Evolutionary conservation across 1,140 invertebrate species (phyloP), one percentile per base, ranked within the genome.

Genomic region (Leucophenga varia): DNA sequence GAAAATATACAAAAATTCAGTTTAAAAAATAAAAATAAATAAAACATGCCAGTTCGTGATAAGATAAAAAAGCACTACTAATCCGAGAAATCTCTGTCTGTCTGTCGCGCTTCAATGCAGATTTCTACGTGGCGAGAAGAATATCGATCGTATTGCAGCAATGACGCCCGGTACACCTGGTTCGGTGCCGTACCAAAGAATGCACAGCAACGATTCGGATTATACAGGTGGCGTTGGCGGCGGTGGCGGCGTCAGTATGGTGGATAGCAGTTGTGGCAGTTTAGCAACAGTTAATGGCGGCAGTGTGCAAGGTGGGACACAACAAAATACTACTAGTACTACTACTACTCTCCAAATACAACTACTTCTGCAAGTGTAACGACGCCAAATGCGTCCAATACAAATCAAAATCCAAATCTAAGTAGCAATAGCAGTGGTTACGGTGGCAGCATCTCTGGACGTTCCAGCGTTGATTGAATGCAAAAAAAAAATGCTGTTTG

Each of bases 51-150:
- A 44, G 22, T 34, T 6, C 5, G 3, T 52, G 46, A n/a, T n/a
- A n/a, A n/a, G n/a, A n/a, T n/a, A n/a, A n/a, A n/a, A n/a, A n/a
- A 13, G 17, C 45, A 48, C 43, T 45, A 40, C 41, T 57, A 65
- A 49, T 47, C 19, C 30, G 22, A 25, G 34, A 28, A 18, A 36
- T n/a, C 46, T 47, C 37, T 51, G 43, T 39, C 18, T 52, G 22
- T 58, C 47, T 45, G 46, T 55, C 52, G 43, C 46, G 35, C 55
- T 55, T n/a, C n/a, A n/a, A n/a, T n/a, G 35, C 65, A 88, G 86
- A 79, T 90, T 91, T 80, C 88, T 90, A 81, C 83, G 86, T 54
- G 89, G 87, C 40, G 89, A 91, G 77, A 80, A 86, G 28, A 83
- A 78, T 59, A 78, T 57, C 77, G 67, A 74, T 69, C 70, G 70